Evolutionary conservation across 2,888 invertebrate genomes (phyloP), one percentile per base, ranked within the genome.

Genomic region (Tribolium freemani): DNA sequence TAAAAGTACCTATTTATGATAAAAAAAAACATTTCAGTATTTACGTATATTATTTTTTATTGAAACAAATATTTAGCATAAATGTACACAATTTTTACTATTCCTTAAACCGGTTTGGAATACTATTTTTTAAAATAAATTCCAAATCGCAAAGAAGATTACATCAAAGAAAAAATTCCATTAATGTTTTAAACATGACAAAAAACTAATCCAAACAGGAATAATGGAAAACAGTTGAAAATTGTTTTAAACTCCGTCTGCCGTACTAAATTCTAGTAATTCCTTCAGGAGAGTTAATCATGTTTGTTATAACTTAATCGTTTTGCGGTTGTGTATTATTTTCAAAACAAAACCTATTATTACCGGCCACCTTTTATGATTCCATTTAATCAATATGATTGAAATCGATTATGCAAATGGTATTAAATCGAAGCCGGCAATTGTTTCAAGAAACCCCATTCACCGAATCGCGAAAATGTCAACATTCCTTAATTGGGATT

Each of bases 371-470:
- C 44, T 58, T 58, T 58, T 20, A 45, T 45, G 20, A 58, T 46
- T 45, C 45, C 45, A 9, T 16, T 58, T 58, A 58, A 58, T 58
- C 44, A 44, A 45, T 58, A 10, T 58, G 10, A 46, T 58, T n/a
- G 44, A 10, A 26, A 45, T 45, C 58, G 58, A 58, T 58, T 58
- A 58, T 58, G 58, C n/a, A 58, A 45, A 58, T 58, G 13, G 21
- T 10, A 6, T 44, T 45, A 16, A 44, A 58, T 10, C 44, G 57
- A 57, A 57, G n/a, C 57, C 38, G 11, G 8, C 11, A 10, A 44
- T 44, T 58, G 11, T 58, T 58, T 58, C 46, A 10, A 45, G 58
- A 58, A 58, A 53, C 53, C 53, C 13, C 58, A 57, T 21, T 57
- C 58, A 11, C 5, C 5, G 45, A 58, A 58, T 16, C 2, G 6